phyloP scores from a whole-genome alignment of 2,888 invertebrate genomes.

The Ashinkailepas kermadecensis region DNA sequence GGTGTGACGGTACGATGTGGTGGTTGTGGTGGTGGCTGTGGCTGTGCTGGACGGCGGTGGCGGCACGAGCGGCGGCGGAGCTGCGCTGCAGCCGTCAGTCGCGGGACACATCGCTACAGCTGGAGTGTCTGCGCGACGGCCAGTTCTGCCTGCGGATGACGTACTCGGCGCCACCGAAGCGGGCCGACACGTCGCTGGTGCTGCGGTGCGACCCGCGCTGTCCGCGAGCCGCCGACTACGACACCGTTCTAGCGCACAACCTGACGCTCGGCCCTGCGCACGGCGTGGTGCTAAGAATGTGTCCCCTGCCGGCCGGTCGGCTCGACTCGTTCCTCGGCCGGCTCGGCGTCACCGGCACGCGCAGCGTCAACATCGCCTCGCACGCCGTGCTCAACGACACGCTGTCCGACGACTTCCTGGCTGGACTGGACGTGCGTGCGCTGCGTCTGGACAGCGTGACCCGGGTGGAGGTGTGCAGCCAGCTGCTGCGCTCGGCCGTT shows the following conservation, averaged over 20 bases:
- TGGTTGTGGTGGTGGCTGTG: too few relatives aligned
- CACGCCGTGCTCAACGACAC: slow-evolving; percentile 4
- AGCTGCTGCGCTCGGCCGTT: not conserved
- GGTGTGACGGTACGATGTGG: too few relatives aligned
- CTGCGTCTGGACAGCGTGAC: not conserved
- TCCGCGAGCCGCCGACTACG: not conserved
- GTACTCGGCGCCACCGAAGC: not conserved
- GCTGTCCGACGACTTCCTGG: not conserved
- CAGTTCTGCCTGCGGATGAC: not conserved
- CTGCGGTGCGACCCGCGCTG: not conserved
- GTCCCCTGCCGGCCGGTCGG: not conserved
- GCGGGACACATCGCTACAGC: too few relatives aligned
- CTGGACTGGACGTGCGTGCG: not conserved
- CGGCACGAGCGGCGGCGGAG: too few relatives aligned
- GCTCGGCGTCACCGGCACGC: not conserved
- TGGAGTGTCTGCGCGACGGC: not conserved
- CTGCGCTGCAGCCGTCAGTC: too few relatives aligned
- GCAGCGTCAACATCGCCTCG: not conserved
- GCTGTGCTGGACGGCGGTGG: too few relatives aligned
- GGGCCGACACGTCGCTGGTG: not conserved
- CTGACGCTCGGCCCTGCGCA: not conserved
- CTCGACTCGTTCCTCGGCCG: not conserved
- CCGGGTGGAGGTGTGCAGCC: not conserved
- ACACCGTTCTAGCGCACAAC: not conserved
- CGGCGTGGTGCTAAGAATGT: not conserved